Percentiles rank a stretch among this genome's conserved stretches.
Evolutionary conservation across 2,888 invertebrate species (phyloP).

Genomic region (Drosophila pseudotalamancana): DNA sequence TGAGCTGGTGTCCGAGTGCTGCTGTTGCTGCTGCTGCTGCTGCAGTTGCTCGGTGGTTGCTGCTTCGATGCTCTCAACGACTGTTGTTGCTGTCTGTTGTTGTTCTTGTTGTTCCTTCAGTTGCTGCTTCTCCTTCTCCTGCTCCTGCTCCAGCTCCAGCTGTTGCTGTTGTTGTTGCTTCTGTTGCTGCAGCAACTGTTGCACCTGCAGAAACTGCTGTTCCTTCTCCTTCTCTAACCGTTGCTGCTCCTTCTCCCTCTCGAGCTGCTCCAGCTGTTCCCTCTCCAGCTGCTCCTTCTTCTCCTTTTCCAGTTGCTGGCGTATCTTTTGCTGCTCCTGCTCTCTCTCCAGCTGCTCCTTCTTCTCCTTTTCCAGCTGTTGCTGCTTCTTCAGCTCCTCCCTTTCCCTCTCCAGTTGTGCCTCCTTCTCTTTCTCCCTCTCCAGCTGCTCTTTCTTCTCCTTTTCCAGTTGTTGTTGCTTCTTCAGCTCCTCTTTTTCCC

Average conservation of each 20-base stretch:
- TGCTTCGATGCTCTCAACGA: slow-evolving; percentile 16
- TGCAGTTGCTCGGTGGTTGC: slow-evolving; percentile 25
- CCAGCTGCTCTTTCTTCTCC: neutral
- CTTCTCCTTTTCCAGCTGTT: neutral
- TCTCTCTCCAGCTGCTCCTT: neutral
- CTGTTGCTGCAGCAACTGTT: too few species aligned
- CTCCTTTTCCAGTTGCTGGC: too few species aligned
- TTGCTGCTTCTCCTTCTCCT: neutral
- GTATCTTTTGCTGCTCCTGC: neutral
- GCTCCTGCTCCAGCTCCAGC: neutral
- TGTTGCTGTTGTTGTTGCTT: slow-evolving; percentile 5
- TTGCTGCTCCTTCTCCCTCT: neutral
- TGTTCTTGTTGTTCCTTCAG: neutral
- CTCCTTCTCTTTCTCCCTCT: neutral
- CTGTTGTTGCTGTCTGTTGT: neutral
- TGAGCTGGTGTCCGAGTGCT: slow-evolving; percentile 34
- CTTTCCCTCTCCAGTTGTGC: neutral
- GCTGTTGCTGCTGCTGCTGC: slow-evolving; percentile 32
- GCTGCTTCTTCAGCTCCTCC: neutral
- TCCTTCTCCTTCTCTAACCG: too few species aligned
- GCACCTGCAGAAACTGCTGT: too few species aligned
- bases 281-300: too few species aligned
- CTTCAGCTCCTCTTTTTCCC: neutral
- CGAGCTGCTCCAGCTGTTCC: neutral
- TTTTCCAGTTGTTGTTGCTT: slow-evolving; percentile 1